A percentile compares a stretch with the other conserved stretches of the same genome.
phyloP scores from a whole-genome alignment of 2,797 vertebrate species.

The Microchirus variegatus region DNA sequence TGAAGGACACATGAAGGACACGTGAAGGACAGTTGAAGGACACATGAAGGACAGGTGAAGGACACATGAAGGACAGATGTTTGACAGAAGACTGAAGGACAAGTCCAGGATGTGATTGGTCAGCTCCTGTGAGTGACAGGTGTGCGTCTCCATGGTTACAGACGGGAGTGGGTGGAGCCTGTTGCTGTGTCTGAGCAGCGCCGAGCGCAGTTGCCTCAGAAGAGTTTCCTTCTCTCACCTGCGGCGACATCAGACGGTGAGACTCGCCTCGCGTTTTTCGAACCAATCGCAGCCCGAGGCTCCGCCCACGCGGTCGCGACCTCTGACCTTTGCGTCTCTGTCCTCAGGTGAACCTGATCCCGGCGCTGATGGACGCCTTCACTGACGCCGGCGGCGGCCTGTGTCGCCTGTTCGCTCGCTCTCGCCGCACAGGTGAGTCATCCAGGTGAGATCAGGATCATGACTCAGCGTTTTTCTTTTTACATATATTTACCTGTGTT shows the following conservation, averaged over 20 bases:
- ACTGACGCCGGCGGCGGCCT: constrained; percentile 84
- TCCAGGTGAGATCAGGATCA: background rate
- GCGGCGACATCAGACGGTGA: constrained; percentile 86
- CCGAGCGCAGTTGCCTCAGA: constrained; percentile 82
- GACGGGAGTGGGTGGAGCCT: constrained; percentile 82
- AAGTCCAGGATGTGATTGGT: background rate
- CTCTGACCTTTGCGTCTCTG: constrained; percentile 31
- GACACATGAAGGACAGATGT: background rate
- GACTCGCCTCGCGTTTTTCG: constrained; percentile 31
- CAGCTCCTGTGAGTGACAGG: background rate
- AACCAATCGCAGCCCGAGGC: constrained; percentile 11
- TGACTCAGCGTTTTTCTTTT: background rate
- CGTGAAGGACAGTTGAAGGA: background rate
- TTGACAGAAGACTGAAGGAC: no score
- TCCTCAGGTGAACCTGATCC: constrained; percentile 88
- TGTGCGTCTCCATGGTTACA: constrained; percentile 46
- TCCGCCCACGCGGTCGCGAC: background rate
- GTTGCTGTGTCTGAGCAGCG: constrained; percentile 86
- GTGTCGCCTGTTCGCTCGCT: constrained; percentile 77
- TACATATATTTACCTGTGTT: background rate
- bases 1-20: no score
- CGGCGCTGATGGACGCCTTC: constrained; percentile 84
- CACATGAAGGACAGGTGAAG: background rate
- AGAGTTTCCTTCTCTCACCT: constrained; percentile 77
- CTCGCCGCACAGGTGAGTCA: constrained; percentile 84